These are phyloP conservation scores for Whitmania pigra DNA, from an alignment of 1,140 invertebrate genomes.

Conservation along the genomic window DNA sequence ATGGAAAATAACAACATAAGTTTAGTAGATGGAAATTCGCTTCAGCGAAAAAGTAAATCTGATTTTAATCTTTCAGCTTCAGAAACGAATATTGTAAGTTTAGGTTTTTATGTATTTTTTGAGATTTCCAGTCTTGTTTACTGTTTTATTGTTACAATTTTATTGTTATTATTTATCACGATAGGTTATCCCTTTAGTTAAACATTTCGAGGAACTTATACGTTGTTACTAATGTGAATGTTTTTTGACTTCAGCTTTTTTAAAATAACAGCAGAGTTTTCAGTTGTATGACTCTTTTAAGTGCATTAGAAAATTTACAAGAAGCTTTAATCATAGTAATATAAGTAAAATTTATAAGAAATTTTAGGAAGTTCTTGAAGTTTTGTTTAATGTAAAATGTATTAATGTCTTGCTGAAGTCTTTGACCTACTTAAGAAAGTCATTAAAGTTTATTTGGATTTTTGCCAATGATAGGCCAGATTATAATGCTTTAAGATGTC, in stretches of 20 bases:
- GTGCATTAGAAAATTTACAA: too few species aligned
- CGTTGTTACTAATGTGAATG: not conserved
- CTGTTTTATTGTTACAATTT: too few species aligned
- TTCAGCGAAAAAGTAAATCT: conserved; percentile 3
- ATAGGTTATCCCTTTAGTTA: not conserved
- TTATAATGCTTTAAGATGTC: not conserved
- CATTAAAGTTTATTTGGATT: not conserved
- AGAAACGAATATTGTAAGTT: conserved; percentile 7
- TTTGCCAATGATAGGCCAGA: not conserved
- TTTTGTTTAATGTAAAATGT: too few species aligned
- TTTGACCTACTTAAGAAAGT: not conserved
- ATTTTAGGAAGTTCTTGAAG: too few species aligned
- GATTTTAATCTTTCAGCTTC: conserved; percentile 9
- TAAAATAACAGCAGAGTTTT: not conserved
- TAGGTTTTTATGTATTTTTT: not conserved
- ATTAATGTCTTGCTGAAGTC: too few species aligned
- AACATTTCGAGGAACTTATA: not conserved
- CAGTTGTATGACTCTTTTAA: too few species aligned
- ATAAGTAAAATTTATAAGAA: too few species aligned
- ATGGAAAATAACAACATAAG: not conserved
- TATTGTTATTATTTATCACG: not conserved
- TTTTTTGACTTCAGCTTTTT: not conserved
- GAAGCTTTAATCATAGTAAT: too few species aligned
- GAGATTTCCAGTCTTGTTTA: too few species aligned
- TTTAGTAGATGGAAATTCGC: not conserved